Percentiles rank a stretch among this genome's conserved stretches.
These are phyloP conservation scores for Benthosema pterotum DNA, from an alignment of 2,797 vertebrate species.

Conservation along the genomic window DNA sequence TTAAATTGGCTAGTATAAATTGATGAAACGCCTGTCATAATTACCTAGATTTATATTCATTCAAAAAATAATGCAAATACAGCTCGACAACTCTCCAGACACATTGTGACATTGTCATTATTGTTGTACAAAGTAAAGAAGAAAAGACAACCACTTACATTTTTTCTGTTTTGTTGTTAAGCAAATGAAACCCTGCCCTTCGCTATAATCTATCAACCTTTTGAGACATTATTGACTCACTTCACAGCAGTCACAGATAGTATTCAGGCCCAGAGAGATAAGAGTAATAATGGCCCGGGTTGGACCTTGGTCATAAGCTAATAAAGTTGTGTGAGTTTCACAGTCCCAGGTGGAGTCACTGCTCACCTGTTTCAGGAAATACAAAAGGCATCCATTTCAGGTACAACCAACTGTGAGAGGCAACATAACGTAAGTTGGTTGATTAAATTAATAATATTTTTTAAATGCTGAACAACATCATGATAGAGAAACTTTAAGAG, in stretches of 20 bases:
- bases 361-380: conserved; percentile 68
- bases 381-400: conserved; percentile 17
- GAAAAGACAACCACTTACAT: too few relatives aligned
- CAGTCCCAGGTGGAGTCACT: conserved; percentile 39
- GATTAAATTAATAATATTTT: too few relatives aligned
- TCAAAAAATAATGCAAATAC: too few relatives aligned
- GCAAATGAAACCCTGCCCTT: background rate
- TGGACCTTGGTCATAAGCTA: conserved; percentile 67
- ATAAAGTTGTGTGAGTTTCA: conserved; percentile 27
- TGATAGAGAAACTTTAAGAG: background rate
- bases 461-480: too few relatives aligned
- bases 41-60: too few relatives aligned
- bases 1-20: too few relatives aligned
- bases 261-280: conserved; percentile 44
- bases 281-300: conserved; percentile 25
- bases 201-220: conserved; percentile 1
- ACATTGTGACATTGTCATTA: too few relatives aligned
- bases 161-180: too few relatives aligned
- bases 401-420: background rate
- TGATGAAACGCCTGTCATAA: too few relatives aligned
- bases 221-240: conserved; percentile 12
- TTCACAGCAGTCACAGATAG: background rate
- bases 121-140: too few relatives aligned
- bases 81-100: too few relatives aligned
- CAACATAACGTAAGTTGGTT: conserved; percentile 50